Percentiles rank a stretch among this genome's conserved stretches.
Evolutionary conservation across 2,113 vertebrate genomes (phyloP).

Genomic region (Candoia aspera): DNA sequence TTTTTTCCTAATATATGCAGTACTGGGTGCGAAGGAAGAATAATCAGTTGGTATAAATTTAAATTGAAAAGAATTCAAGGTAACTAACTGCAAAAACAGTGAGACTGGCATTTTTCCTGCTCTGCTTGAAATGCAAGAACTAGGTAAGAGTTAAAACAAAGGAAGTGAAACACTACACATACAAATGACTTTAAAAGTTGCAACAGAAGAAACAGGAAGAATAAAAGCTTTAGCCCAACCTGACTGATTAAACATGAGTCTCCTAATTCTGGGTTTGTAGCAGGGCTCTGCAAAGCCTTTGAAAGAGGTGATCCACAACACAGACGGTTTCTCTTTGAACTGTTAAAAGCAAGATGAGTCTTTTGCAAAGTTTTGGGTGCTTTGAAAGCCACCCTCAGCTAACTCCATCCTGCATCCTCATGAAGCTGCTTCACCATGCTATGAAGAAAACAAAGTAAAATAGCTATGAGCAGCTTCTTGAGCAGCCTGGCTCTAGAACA

Average conservation of each 20-base stretch:
- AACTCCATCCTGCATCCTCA: not conserved
- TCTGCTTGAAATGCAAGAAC: constrained; percentile 56
- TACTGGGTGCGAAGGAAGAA: constrained; percentile 28
- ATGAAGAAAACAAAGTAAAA: not conserved
- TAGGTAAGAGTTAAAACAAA: constrained; percentile 19
- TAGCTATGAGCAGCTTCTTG: not conserved
- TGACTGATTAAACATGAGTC: constrained; percentile 37
- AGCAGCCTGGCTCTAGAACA: not conserved
- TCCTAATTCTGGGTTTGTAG: not conserved
- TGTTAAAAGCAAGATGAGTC: not conserved
- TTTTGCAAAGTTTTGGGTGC: not conserved
- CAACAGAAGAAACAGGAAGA: constrained; percentile 19
- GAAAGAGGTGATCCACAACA: not conserved
- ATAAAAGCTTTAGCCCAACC: constrained; percentile 26
- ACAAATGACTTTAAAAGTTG: constrained; percentile 39
- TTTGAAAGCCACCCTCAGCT: not conserved
- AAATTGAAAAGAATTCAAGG: constrained; percentile 45
- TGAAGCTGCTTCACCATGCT: not conserved
- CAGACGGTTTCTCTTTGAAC: not conserved
- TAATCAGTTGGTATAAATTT: constrained; percentile 48
- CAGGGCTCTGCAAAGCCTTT: not conserved
- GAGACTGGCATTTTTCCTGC: constrained; percentile 46
- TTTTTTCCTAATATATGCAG: constrained; percentile 40
- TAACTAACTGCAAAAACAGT: constrained; percentile 73
- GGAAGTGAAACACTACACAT: not conserved